Conservation (phyloP, 2,113 vertebrate species). For the Laticauda laticaudata region DNA sequence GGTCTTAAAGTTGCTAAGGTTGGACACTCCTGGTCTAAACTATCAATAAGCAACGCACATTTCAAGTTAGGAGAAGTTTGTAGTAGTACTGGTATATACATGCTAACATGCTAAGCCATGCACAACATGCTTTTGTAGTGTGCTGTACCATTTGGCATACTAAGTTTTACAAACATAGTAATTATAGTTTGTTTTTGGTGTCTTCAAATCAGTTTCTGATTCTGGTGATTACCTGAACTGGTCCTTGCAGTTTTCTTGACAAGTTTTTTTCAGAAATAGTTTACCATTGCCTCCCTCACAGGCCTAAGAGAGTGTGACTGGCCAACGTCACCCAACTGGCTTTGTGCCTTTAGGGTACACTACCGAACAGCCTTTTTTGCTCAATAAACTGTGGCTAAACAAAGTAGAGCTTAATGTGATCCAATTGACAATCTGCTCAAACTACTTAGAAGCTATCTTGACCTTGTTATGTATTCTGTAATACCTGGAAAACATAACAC, state of each 20-base stretch:
- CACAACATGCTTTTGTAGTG: neutral
- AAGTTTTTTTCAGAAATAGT: neutral
- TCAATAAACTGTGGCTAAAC: neutral
- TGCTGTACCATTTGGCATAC: neutral
- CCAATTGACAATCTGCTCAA: neutral
- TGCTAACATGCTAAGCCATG: too few species aligned
- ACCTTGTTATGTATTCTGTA: neutral
- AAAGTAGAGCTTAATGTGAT: neutral
- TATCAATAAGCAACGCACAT: neutral
- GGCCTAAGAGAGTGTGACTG: neutral
- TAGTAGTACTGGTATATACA: too few species aligned
- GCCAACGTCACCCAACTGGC: neutral
- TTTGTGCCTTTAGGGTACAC: neutral
- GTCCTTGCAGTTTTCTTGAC: neutral
- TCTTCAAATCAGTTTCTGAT: neutral
- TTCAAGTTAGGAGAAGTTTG: neutral
- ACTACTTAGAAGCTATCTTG: neutral
- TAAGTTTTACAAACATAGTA: neutral
- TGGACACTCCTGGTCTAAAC: neutral
- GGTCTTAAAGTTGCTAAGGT: too few species aligned
- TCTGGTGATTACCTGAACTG: neutral
- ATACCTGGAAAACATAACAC: neutral
- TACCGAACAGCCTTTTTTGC: neutral
- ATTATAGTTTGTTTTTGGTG: neutral
- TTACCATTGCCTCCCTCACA: neutral